Conservation (phyloP, 2,113 vertebrate genomes). For the Asarcornis scutulata region DNA sequence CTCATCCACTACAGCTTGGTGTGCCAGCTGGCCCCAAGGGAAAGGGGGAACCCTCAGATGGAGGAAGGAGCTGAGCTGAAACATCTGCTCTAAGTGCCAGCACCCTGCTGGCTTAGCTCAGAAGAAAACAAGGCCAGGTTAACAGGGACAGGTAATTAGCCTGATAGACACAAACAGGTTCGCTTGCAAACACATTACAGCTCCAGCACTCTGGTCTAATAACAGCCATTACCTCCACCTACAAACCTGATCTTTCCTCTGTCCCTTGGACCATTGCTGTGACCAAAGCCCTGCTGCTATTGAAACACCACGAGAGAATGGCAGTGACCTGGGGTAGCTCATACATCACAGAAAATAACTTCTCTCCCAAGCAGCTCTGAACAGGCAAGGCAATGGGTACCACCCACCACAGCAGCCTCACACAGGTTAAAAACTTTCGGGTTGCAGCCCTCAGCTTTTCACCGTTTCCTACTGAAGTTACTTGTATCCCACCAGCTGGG, state of each 20-base stretch:
- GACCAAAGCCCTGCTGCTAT: neutral
- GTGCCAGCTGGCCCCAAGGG: neutral
- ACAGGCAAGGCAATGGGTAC: neutral
- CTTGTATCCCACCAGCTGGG: neutral
- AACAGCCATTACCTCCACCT: neutral
- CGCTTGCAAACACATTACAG: neutral
- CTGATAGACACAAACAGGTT: neutral
- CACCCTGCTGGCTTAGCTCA: neutral
- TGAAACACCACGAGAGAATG: neutral
- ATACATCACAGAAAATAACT: neutral
- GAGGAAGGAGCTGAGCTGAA: neutral
- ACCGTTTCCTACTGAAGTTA: neutral
- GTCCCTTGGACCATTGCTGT: neutral
- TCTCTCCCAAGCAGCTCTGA: neutral
- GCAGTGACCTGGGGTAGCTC: neutral
- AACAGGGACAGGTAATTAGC: neutral
- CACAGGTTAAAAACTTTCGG: neutral
- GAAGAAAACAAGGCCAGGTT: neutral
- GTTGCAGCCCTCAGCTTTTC: neutral
- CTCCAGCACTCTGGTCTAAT: neutral
- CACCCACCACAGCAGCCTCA: neutral
- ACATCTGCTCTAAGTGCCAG: neutral
- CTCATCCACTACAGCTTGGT: neutral
- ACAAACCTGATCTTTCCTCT: neutral
- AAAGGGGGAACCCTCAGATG: neutral